Evolutionary conservation across 2,888 invertebrate species (phyloP), one percentile per base, ranked within the genome.

Genomic region (Rutpela maculata): DNA sequence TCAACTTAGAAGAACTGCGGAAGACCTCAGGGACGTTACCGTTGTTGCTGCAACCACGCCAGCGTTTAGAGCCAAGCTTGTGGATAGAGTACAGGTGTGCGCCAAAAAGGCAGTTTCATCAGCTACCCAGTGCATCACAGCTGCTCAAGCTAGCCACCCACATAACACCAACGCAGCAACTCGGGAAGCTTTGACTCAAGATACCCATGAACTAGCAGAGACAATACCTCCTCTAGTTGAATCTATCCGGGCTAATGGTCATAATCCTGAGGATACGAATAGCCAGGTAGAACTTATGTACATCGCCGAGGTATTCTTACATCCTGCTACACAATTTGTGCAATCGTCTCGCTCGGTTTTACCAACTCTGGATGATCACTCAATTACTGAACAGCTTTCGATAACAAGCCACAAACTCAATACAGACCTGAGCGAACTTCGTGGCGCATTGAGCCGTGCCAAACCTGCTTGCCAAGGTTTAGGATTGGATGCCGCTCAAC

Each of bases 1-100:
- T 80, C 95, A 95, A 4, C 90, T 99, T 12, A 93, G 96, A 43
- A 92, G 93, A 79, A 98, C 99, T 0, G 99, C 99, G 0, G 98
- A 99, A 87, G 97, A 98, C 84, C 91, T 99, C n/a, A 92, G 98
- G 63, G 94, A 95, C 86, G 98, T 98, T 38, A 97, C 97, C 0
- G 95, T 94, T 11, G 97, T 97, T 73, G 97, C 98, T 67, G 96
- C 96, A 1, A 92, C 92, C 35, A 93, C 93, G 0, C 95, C 95
- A 19, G 95, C 95, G 1, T 92, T 93, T 86, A 94, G 94, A 86
- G 93, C 92, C 83, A 96, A 93, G 86, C 89, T 95, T n/a, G 93
- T 96, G 26, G 92, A 93, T 82, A 91, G 93, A 72, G 89, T 93
- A 0, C 92, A 93, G 88, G 92, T 93, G 85, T 95, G 96, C 81